Evolutionary conservation across 1,140 invertebrate species (phyloP), one percentile per base, ranked within the genome.

Genomic region (Polypedilum vanderplanki): DNA sequence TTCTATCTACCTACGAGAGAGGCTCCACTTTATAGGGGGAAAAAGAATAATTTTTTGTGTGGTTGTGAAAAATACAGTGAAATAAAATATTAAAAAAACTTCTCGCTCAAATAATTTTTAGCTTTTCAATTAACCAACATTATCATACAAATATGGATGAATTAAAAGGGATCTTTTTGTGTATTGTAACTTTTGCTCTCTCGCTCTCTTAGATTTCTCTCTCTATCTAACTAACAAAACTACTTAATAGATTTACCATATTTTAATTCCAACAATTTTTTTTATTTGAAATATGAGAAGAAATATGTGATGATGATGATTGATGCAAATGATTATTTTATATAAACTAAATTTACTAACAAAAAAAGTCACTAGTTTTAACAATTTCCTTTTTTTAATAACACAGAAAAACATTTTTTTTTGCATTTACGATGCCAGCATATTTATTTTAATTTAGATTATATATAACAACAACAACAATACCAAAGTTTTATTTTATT

Each of bases 241-340:
- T 70, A 70, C 20, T 70, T 70, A 70, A 70, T 70, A 70, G 65
- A 18, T 70, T 70, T 70, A 70, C 65, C 65, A 70, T 70, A 70
- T 70, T 70, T 22, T 22, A 8, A 67, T 70, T 20, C 20, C 18
- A 18, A 57, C 15, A 15, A 15, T 46, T 10, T 46, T 46, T 46
- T 46, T 46, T n/a, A n/a, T n/a, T n/a, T n/a, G n/a, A n/a, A n/a
- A n/a, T n/a, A n/a, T n/a, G 5, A 33, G 24, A 33, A 33, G 5
- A 33, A 33, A 33, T 33, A 33, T 33, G 24, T 33, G 24, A 33
- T 33, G 24, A 33, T 33, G 24, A 33, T 33, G 24, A 33, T 33
- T 33, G 24, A 33, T 33, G 5, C 24, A 33, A 33, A 33, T 3
- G 65, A 70, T n/a, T n/a, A 70, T 18, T 70, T n/a, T n/a, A n/a